These are phyloP conservation scores for Lasioglossum malachurum DNA, from an alignment of 2,888 invertebrate genomes.

Conservation along the genomic window DNA sequence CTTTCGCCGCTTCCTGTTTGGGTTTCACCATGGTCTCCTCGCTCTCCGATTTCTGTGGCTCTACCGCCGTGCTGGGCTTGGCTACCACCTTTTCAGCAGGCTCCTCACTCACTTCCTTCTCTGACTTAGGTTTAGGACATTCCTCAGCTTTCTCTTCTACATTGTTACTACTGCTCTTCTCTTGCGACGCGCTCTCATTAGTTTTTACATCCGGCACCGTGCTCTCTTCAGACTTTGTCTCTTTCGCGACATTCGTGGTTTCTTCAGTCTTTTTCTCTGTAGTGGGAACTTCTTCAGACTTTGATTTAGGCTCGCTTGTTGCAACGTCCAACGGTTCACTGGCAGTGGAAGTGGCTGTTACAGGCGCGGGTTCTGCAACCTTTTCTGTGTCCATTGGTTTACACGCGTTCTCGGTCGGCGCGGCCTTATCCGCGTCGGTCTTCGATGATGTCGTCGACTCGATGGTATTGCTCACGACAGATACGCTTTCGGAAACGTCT, in stretches of 20 bases:
- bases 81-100: slow-evolving; percentile 33
- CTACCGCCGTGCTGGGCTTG: slow-evolving; percentile 43
- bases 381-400: slow-evolving; percentile 58
- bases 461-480: slow-evolving; percentile 23
- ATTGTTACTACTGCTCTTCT: slow-evolving; percentile 46
- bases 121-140: slow-evolving; percentile 29
- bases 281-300: slow-evolving; percentile 48
- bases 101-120: slow-evolving; percentile 58
- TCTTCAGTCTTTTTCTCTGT: slow-evolving; percentile 74
- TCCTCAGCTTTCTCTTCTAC: slow-evolving; percentile 56
- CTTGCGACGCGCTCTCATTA: slow-evolving; percentile 33
- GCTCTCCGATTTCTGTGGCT: slow-evolving; percentile 47
- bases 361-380: slow-evolving; percentile 37
- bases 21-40: slow-evolving; percentile 46
- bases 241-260: slow-evolving; percentile 40
- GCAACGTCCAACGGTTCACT: slow-evolving; percentile 49
- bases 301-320: slow-evolving; percentile 54
- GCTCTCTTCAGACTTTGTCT: slow-evolving; percentile 52
- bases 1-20: slow-evolving; percentile 59
- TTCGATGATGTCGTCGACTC: slow-evolving; percentile 40
- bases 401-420: slow-evolving; percentile 45
- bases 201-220: slow-evolving; percentile 55
- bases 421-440: slow-evolving; percentile 49
- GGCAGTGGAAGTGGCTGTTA: slow-evolving; percentile 27
- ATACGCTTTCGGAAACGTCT: slow-evolving; percentile 48